Evolutionary conservation across 2,113 vertebrate genomes (phyloP).

Genomic region (Dendropsophus ebraccatus): DNA sequence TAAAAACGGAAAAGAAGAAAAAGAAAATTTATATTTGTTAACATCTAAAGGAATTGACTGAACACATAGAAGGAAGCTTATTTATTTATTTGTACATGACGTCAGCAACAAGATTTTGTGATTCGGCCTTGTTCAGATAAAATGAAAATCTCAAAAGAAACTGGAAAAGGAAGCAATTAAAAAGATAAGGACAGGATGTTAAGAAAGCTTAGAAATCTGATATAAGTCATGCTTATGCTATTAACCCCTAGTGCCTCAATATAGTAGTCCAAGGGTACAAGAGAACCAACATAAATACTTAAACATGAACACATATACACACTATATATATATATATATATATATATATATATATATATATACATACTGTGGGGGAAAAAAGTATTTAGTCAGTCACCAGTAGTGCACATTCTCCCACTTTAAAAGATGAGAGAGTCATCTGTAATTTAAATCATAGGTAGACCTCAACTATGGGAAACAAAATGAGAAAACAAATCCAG

Average conservation of each 20-base stretch:
- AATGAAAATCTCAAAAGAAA: slow-evolving; percentile 14
- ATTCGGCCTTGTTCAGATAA: slow-evolving; percentile 1
- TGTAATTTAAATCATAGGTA: no score
- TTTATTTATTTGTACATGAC: slow-evolving; percentile 1
- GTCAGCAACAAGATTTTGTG: neutral
- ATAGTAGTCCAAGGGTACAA: neutral
- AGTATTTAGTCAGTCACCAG: no score
- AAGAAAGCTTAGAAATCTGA: slow-evolving; percentile 16
- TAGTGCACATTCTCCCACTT: no score
- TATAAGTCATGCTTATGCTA: neutral
- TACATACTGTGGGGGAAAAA: no score
- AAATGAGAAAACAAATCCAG: no score
- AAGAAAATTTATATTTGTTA: neutral
- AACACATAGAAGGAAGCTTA: neutral
- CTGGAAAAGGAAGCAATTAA: slow-evolving; percentile 44
- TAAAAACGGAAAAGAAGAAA: neutral
- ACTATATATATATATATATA: no score
- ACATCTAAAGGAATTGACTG: neutral
- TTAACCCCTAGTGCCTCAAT: neutral
- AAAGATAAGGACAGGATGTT: slow-evolving; percentile 28
- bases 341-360: no score
- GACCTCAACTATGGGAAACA: no score
- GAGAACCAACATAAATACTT: no score
- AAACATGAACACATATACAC: no score
- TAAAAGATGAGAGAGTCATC: no score